phyloP scores from a whole-genome alignment of 2,113 vertebrate species.

The Sapajus apella region DNA sequence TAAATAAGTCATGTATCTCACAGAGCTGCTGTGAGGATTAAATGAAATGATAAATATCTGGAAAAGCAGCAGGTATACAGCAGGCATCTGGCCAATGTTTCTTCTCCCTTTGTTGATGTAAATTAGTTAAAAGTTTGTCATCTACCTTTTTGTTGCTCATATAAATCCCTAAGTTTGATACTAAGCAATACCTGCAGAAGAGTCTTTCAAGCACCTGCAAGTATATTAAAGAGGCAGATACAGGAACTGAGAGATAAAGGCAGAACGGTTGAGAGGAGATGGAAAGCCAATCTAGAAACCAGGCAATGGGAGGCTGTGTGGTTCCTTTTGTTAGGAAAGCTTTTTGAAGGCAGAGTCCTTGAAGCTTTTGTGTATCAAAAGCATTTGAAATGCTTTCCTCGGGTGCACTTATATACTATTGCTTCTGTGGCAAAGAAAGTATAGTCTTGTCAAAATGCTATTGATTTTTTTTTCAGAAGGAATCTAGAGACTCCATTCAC shows the following conservation, averaged over 20 bases:
- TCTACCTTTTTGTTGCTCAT: background rate
- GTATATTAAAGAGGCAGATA: background rate
- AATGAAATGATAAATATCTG: background rate
- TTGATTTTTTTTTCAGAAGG: slow-evolving; percentile 42
- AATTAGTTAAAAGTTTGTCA: slow-evolving; percentile 6
- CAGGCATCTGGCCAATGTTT: background rate
- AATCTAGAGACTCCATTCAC: slow-evolving; percentile 26
- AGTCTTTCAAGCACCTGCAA: background rate
- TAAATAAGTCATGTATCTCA: background rate
- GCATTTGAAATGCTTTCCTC: slow-evolving; percentile 40
- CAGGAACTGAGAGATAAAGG: background rate
- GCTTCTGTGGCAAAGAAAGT: slow-evolving; percentile 35
- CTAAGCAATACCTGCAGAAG: slow-evolving; percentile 11
- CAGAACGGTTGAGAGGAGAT: background rate
- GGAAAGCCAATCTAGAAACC: background rate
- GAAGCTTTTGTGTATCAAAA: slow-evolving; percentile 44
- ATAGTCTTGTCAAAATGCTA: slow-evolving; percentile 21
- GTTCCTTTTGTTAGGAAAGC: slow-evolving; percentile 27
- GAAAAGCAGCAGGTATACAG: background rate
- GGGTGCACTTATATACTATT: background rate
- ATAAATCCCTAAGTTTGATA: background rate
- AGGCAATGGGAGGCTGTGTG: background rate
- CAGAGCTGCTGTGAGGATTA: background rate
- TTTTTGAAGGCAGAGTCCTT: slow-evolving; percentile 16
- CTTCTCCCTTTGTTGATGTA: background rate